These are phyloP conservation scores for Poeciliopsis occidentalis DNA, from an alignment of 2,113 vertebrate species.

Conservation along the genomic window DNA sequence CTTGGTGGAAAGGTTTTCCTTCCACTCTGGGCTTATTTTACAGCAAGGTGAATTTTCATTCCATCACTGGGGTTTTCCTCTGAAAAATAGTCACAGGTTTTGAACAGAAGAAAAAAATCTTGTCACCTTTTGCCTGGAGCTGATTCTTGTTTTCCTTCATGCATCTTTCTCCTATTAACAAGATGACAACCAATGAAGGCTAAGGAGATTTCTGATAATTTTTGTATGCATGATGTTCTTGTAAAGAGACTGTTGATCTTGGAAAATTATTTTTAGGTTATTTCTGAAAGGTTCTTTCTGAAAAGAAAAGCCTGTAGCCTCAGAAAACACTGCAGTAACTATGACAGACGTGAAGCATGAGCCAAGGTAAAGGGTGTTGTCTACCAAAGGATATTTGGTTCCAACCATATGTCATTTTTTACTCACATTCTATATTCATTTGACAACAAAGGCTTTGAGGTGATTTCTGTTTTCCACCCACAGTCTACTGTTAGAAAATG, in stretches of 20 bases:
- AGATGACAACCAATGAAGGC: neutral
- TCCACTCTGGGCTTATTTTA: slow-evolving; percentile 19
- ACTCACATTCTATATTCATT: neutral
- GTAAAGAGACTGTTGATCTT: too few species aligned
- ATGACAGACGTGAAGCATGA: neutral
- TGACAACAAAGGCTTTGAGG: neutral
- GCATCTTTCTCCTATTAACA: neutral
- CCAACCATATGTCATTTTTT: neutral
- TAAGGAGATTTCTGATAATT: too few species aligned
- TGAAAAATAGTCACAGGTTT: neutral
- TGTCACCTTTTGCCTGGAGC: neutral
- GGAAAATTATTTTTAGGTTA: neutral
- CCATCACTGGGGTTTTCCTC: neutral
- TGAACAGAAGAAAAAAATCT: neutral
- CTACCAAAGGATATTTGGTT: neutral
- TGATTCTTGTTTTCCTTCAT: neutral
- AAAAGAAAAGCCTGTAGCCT: neutral
- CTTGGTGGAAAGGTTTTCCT: slow-evolving; percentile 41
- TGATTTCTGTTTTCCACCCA: neutral
- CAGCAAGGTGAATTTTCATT: slow-evolving; percentile 18
- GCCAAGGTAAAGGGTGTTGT: neutral
- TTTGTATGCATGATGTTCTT: neutral
- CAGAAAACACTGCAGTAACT: neutral
- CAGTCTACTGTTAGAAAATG: neutral
- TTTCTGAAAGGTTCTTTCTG: too few species aligned